Evolutionary conservation across 1,140 invertebrate species (phyloP).

Genomic region (Orius insidiosus): DNA sequence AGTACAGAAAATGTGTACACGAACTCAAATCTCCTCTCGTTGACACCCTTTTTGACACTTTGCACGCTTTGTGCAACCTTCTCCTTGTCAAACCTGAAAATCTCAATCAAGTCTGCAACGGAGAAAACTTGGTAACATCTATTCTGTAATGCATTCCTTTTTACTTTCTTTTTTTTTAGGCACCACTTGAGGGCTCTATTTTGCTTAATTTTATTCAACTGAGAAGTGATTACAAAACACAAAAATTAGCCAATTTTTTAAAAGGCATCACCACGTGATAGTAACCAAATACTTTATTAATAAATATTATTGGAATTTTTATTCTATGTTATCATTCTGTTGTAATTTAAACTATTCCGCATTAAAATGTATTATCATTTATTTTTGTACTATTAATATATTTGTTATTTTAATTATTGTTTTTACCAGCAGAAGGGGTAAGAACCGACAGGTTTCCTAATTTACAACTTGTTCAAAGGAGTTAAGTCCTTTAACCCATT

Average conservation of each 20-base stretch:
- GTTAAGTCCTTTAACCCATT: too few relatives aligned
- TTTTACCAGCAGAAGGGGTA: too few relatives aligned
- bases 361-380: too few relatives aligned
- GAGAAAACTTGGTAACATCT: conserved; percentile 86
- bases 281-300: too few relatives aligned
- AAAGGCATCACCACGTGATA: too few relatives aligned
- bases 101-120: conserved; percentile 83
- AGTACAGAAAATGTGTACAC: conserved; percentile 69
- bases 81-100: conserved; percentile 92
- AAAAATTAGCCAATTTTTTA: conserved; percentile 51
- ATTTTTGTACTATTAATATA: too few relatives aligned
- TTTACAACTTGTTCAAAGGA: too few relatives aligned
- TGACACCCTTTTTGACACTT: conserved; percentile 75
- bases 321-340: too few relatives aligned
- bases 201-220: conserved; percentile 85
- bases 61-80: conserved; percentile 90
- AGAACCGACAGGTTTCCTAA: too few relatives aligned
- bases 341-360: too few relatives aligned
- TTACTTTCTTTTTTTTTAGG: conserved; percentile 41
- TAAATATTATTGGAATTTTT: too few relatives aligned
- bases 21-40: conserved; percentile 57
- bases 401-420: too few relatives aligned
- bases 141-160: conserved; percentile 17
- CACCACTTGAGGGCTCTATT: conserved; percentile 67
- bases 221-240: conserved; percentile 76